A percentile compares a stretch with the other conserved stretches of the same genome.
Evolutionary conservation across 2,888 invertebrate genomes (phyloP).

Genomic region (Toxonevra muliebris): DNA sequence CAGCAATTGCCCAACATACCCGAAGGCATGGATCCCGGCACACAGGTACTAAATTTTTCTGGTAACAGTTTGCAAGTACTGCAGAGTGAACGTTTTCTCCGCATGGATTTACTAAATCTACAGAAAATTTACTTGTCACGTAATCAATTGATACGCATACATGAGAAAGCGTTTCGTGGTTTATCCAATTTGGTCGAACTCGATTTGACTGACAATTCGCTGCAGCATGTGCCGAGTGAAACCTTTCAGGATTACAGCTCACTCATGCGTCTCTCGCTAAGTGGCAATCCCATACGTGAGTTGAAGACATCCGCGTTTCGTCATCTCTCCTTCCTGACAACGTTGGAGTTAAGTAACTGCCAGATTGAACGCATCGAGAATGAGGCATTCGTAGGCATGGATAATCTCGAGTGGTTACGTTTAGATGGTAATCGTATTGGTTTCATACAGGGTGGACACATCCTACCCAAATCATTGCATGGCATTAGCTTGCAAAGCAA

Average conservation of each 20-base stretch:
- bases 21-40: slow-evolving; percentile 80
- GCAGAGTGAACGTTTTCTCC: slow-evolving; percentile 80
- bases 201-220: slow-evolving; percentile 83
- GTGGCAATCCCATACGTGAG: slow-evolving; percentile 81
- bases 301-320: slow-evolving; percentile 78
- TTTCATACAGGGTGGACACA: slow-evolving; percentile 74
- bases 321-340: slow-evolving; percentile 78
- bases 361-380: slow-evolving; percentile 80
- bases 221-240: slow-evolving; percentile 80
- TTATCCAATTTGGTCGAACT: slow-evolving; percentile 88
- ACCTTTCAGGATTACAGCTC: slow-evolving; percentile 82
- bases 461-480: slow-evolving; percentile 80
- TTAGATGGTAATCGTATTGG: slow-evolving; percentile 83
- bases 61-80: slow-evolving; percentile 84
- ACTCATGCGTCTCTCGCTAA: slow-evolving; percentile 83
- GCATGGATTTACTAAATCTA: slow-evolving; percentile 81
- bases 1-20: slow-evolving; percentile 81
- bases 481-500: slow-evolving; percentile 86
- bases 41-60: slow-evolving; percentile 86
- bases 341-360: slow-evolving; percentile 83
- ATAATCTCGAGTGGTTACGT: slow-evolving; percentile 84
- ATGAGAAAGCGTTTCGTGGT: slow-evolving; percentile 83
- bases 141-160: slow-evolving; percentile 81
- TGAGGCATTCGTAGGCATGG: slow-evolving; percentile 83
- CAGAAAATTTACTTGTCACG: slow-evolving; percentile 85